Evolutionary conservation across 2,888 invertebrate genomes (phyloP).

Genomic region (Archips crataeganus): DNA sequence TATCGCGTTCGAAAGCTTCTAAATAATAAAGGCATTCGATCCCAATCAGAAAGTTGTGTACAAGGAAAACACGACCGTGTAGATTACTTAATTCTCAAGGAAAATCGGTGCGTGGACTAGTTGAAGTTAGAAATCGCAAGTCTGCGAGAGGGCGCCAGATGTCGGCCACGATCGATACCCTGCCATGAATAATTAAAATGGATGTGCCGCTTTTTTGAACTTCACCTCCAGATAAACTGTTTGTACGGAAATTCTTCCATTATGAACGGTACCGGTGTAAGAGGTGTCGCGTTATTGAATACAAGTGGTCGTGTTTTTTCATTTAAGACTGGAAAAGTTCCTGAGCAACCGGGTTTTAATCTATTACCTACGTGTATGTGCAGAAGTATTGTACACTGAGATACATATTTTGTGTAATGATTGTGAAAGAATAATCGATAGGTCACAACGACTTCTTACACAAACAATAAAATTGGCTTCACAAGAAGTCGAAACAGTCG

Average conservation of each 20-base stretch:
- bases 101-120: slow-evolving; percentile 16
- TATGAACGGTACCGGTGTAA: slow-evolving; percentile 10
- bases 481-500: too few species aligned
- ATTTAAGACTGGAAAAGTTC: background rate
- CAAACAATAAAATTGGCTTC: too few species aligned
- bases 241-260: slow-evolving; percentile 19
- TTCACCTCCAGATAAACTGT: slow-evolving; percentile 25
- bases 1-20: background rate
- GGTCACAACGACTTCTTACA: too few species aligned
- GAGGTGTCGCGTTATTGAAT: slow-evolving; percentile 8
- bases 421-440: too few species aligned
- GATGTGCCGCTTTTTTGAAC: slow-evolving; percentile 60
- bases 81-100: slow-evolving; percentile 7
- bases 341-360: background rate
- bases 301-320: background rate
- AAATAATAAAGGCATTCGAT: background rate
- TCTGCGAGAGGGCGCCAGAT: slow-evolving; percentile 48
- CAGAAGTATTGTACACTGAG: too few species aligned
- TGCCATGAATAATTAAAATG: slow-evolving; percentile 76
- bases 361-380: too few species aligned
- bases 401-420: too few species aligned
- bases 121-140: slow-evolving; percentile 28
- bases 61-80: background rate
- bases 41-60: slow-evolving; percentile 12
- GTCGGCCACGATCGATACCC: slow-evolving; percentile 66